Evolutionary conservation across 2,888 invertebrate species (phyloP).

Genomic region (Hydroisotoma schaefferi): DNA sequence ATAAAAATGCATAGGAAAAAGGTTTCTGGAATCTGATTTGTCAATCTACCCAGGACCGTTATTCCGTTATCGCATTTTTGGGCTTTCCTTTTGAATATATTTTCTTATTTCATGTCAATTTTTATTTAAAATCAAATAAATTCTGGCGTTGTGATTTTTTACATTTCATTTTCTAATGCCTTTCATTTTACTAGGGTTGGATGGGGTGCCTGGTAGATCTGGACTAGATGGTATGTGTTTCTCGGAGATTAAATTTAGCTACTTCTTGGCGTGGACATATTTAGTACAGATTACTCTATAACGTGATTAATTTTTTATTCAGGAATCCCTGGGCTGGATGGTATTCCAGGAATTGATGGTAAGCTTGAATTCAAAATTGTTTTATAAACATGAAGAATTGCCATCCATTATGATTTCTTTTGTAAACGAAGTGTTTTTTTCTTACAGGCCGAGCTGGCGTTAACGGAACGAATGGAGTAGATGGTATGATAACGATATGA

Average conservation of each 20-base stretch:
- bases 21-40: no score
- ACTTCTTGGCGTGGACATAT: no score
- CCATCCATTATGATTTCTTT: not conserved
- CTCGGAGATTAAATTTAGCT: no score
- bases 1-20: no score
- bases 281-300: no score
- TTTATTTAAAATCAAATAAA: no score
- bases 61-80: no score
- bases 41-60: no score
- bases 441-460: conserved; percentile 55
- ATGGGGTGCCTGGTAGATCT: conserved; percentile 68
- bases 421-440: not conserved
- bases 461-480: conserved; percentile 62
- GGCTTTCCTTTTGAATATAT: no score
- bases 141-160: no score
- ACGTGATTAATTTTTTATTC: conserved; percentile 5
- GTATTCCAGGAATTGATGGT: conserved; percentile 52
- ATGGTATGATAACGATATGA: conserved; percentile 59
- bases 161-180: conserved; percentile 5
- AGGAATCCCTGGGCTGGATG: conserved; percentile 64
- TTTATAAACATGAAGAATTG: not conserved
- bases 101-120: no score
- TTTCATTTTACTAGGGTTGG: conserved; percentile 58
- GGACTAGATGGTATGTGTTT: conserved; percentile 64
- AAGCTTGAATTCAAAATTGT: not conserved